Percentiles rank a stretch among this genome's conserved stretches.
phyloP scores from a whole-genome alignment of 2,888 invertebrate genomes.

The Candidula unifasciata region DNA sequence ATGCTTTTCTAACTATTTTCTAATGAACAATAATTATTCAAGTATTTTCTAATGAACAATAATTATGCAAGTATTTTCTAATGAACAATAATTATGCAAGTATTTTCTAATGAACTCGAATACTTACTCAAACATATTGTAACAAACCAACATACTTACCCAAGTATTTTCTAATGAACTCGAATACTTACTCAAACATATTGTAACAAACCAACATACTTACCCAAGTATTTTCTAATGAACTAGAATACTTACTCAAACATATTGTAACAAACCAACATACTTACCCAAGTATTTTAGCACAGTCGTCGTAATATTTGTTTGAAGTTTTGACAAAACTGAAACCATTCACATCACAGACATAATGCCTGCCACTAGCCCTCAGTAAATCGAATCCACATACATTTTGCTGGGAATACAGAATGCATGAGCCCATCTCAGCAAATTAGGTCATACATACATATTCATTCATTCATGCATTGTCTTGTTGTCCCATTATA shows the following conservation, averaged over 20 bases:
- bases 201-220: conserved; percentile 98
- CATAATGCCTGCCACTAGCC: conserved; percentile 98
- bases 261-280: conserved; percentile 31
- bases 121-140: not conserved
- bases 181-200: conserved; percentile 81
- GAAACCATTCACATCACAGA: conserved; percentile 99
- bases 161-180: conserved; percentile 37
- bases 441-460: not conserved
- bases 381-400: conserved; percentile 98
- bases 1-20: too few species aligned
- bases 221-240: too few species aligned
- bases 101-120: conserved; percentile 94
- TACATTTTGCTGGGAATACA: conserved; percentile 87
- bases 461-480: too few species aligned
- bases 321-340: conserved; percentile 99
- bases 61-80: too few species aligned
- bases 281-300: conserved; percentile 86
- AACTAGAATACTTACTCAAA: not conserved
- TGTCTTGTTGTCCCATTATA: too few species aligned
- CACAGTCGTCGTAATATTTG: conserved; percentile 99
- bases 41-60: too few species aligned
- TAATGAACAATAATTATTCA: too few species aligned
- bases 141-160: not conserved
- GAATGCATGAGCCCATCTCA: not conserved
- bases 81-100: conserved; percentile 68